phyloP scores from a whole-genome alignment of 1,140 invertebrate genomes.

The Ceratina calcarata region DNA sequence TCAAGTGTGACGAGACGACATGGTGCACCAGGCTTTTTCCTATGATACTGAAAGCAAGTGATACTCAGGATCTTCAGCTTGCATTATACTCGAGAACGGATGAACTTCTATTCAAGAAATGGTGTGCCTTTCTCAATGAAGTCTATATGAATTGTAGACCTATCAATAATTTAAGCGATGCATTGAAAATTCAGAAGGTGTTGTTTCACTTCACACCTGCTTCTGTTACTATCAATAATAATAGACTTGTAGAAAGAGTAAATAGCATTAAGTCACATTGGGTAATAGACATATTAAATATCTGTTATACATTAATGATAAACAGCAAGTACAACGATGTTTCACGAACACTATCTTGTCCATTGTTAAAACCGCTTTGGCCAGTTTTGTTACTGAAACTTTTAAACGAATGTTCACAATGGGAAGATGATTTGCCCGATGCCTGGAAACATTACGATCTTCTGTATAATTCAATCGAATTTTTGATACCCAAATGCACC shows the following conservation, averaged over 20 bases:
- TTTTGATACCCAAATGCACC: constrained; percentile 65
- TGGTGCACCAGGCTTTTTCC: constrained; percentile 65
- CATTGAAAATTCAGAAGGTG: constrained; percentile 62
- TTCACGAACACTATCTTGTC: constrained; percentile 59
- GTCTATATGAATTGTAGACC: constrained; percentile 46
- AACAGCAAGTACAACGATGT: constrained; percentile 62
- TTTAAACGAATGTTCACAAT: constrained; percentile 37
- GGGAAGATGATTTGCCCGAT: constrained; percentile 34
- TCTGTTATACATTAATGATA: constrained; percentile 63
- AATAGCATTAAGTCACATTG: constrained; percentile 66
- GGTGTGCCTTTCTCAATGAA: constrained; percentile 67
- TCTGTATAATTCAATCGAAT: constrained; percentile 63
- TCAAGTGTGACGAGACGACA: constrained; percentile 58
- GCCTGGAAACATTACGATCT: constrained; percentile 46
- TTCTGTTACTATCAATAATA: constrained; percentile 50
- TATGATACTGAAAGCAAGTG: constrained; percentile 49
- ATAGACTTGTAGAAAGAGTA: constrained; percentile 67
- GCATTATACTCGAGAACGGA: constrained; percentile 71
- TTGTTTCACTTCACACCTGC: constrained; percentile 62
- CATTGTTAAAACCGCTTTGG: constrained; percentile 65
- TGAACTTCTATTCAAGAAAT: constrained; percentile 64
- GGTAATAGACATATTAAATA: constrained; percentile 71
- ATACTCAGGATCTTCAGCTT: constrained; percentile 68
- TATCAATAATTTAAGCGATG: constrained; percentile 48
- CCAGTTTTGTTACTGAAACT: constrained; percentile 66